phyloP scores from a whole-genome alignment of 2,113 vertebrate genomes.

The Ia io region DNA sequence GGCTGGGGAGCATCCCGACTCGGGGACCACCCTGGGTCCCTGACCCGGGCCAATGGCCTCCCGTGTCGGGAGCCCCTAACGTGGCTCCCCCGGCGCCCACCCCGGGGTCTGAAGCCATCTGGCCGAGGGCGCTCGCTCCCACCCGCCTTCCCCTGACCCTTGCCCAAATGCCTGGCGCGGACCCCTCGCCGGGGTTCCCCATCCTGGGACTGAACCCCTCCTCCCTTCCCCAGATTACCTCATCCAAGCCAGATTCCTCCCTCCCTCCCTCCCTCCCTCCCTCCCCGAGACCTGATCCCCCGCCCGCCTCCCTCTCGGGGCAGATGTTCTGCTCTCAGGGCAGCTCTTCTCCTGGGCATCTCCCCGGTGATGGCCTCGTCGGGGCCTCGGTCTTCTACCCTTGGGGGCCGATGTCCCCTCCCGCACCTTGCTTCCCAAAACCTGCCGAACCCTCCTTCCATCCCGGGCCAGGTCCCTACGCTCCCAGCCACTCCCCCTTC shows the following conservation, averaged over 20 bases:
- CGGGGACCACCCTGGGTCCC: constrained; percentile 48
- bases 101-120: not conserved
- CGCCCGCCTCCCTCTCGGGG: constrained; percentile 70
- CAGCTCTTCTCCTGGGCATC: constrained; percentile 59
- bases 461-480: constrained; percentile 35
- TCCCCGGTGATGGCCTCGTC: constrained; percentile 42
- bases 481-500: constrained; percentile 68
- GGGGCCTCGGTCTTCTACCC: constrained; percentile 13
- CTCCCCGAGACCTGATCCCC: constrained; percentile 73
- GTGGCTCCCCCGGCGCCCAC: constrained; percentile 23
- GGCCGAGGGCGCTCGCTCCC: not conserved
- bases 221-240: constrained; percentile 77
- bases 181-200: constrained; percentile 68
- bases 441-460: not conserved
- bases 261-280: constrained; percentile 46
- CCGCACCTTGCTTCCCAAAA: constrained; percentile 29
- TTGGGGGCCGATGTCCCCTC: not conserved
- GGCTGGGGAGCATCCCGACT: constrained; percentile 58
- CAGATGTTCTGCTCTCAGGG: constrained; percentile 73
- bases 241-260: constrained; percentile 75
- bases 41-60: constrained; percentile 37
- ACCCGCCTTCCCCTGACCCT: constrained; percentile 27
- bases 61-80: constrained; percentile 6
- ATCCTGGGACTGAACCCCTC: constrained; percentile 74
- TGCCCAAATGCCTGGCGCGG: constrained; percentile 63